These are phyloP conservation scores for Cossypha heuglini DNA, from an alignment of 2,797 vertebrate genomes.

Conservation along the genomic window DNA sequence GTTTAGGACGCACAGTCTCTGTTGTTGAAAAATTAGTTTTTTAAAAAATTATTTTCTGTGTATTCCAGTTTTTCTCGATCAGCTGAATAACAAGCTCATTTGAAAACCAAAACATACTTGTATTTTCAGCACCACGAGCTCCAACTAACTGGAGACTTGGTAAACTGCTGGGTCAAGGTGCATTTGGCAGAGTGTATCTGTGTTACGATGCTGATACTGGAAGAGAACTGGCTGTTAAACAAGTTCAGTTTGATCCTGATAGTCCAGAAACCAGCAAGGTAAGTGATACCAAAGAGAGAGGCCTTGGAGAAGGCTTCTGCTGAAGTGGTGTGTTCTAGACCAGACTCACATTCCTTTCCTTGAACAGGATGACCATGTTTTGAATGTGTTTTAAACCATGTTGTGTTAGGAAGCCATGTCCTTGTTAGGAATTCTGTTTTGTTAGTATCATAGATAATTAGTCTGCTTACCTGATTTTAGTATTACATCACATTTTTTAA, in stretches of 20 bases:
- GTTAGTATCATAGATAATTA: neutral
- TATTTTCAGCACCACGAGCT: conserved; percentile 90
- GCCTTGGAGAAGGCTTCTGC: neutral
- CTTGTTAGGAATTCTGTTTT: neutral
- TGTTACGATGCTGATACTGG: conserved; percentile 97
- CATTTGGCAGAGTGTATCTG: conserved; percentile 94
- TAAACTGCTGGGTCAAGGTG: conserved; percentile 95
- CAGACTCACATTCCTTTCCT: neutral
- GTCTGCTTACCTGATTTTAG: neutral
- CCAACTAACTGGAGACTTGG: conserved; percentile 97
- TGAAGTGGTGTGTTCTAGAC: neutral
- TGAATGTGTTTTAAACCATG: neutral
- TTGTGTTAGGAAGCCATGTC: neutral
- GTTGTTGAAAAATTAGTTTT: neutral
- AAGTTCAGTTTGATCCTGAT: conserved; percentile 97
- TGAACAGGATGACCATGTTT: neutral
- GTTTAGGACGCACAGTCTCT: neutral
- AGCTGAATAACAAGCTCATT: conserved; percentile 2
- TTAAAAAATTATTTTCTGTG: neutral
- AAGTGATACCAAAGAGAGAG: neutral
- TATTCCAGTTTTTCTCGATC: conserved; percentile 43
- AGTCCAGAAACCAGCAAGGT: conserved; percentile 98
- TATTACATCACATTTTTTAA: neutral
- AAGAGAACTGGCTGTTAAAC: conserved; percentile 94
- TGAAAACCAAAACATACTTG: conserved; percentile 47